phyloP scores from a whole-genome alignment of 2,113 vertebrate genomes.

The Myrmophylax atrothorax region DNA sequence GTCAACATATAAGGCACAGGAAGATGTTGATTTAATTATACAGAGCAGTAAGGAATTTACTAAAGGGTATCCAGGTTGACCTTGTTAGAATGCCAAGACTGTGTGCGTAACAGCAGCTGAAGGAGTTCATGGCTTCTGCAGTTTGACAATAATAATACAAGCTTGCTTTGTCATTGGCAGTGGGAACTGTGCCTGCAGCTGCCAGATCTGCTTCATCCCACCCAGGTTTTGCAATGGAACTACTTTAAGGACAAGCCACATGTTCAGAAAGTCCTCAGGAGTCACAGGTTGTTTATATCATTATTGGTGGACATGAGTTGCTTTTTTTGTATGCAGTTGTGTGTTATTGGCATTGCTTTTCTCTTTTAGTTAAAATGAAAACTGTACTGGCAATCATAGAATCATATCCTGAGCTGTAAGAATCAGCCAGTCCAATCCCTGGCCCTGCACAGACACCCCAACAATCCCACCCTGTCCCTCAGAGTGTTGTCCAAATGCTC shows the following conservation, averaged over 20 bases:
- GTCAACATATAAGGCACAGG: not conserved
- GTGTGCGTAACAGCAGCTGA: not conserved
- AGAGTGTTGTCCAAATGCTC: fast-evolving
- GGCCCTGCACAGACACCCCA: not conserved
- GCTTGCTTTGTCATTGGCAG: not conserved
- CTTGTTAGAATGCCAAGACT: not conserved
- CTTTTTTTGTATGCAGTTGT: fast-evolving
- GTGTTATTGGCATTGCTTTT: not conserved
- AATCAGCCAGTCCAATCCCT: fast-evolving
- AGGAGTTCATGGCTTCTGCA: not conserved
- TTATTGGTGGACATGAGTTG: not conserved
- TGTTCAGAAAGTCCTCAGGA: not conserved
- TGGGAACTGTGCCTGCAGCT: not conserved
- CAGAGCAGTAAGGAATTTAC: not conserved
- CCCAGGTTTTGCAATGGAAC: not conserved
- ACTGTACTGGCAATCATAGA: not conserved
- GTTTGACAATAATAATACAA: not conserved
- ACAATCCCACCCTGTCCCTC: not conserved
- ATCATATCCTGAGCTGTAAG: not conserved
- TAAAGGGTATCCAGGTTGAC: not conserved
- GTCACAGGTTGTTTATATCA: not conserved
- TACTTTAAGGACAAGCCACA: not conserved
- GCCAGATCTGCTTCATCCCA: not conserved
- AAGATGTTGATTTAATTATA: not conserved
- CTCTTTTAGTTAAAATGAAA: not conserved